phyloP scores from a whole-genome alignment of 2,888 invertebrate species.

The Pinctada fucata region DNA sequence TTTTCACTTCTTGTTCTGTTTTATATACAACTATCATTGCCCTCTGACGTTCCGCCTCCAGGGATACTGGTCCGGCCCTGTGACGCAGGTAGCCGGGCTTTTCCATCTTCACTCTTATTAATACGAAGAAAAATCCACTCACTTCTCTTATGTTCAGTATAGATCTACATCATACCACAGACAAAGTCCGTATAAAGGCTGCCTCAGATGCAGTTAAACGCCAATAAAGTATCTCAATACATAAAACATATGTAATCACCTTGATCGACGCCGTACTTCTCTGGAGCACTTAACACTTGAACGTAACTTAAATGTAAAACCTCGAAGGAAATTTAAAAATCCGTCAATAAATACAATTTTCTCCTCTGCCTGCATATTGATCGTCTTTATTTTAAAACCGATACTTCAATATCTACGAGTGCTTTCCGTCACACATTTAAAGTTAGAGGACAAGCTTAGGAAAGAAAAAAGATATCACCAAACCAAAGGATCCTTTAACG shows the following conservation, averaged over 20 bases:
- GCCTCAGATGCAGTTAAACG: no score
- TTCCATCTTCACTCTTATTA: neutral
- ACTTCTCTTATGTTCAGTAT: no score
- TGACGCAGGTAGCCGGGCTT: conserved; percentile 24
- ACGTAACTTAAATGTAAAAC: neutral
- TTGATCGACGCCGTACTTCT: no score
- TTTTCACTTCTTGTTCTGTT: conserved; percentile 54
- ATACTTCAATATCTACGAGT: neutral
- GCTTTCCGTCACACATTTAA: no score
- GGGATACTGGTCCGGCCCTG: conserved; percentile 53
- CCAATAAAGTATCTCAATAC: no score
- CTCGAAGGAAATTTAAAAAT: neutral
- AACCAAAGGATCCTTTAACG: no score
- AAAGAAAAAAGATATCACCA: no score
- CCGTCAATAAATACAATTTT: neutral
- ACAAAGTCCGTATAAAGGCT: no score
- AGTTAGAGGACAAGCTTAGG: no score
- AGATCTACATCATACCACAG: no score
- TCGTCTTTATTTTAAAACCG: neutral
- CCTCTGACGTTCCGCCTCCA: conserved; percentile 64
- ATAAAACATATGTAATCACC: no score
- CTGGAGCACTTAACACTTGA: neutral
- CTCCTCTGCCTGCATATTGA: neutral
- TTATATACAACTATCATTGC: conserved; percentile 62
- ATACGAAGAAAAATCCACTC: neutral